Evolutionary conservation across 2,888 invertebrate species (phyloP).

Genomic region (Augiades crinisus): DNA sequence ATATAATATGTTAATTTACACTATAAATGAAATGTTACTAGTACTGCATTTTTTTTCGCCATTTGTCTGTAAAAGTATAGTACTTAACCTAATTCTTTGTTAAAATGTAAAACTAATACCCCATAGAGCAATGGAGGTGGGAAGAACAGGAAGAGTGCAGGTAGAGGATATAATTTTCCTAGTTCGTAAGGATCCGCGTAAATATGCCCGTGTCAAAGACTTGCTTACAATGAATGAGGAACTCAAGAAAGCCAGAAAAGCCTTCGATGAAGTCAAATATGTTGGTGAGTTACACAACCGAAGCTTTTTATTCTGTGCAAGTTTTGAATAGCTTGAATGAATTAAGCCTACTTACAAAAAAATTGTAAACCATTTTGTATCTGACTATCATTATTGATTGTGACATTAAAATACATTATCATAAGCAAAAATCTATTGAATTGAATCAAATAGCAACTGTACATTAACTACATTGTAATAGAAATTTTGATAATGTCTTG

Average conservation of each 20-base stretch:
- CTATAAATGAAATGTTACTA: too few species aligned
- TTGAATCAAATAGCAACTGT: too few species aligned
- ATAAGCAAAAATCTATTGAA: not conserved
- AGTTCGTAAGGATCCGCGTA: slow-evolving; percentile 97
- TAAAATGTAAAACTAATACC: too few species aligned
- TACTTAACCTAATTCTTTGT: too few species aligned
- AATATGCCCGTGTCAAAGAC: slow-evolving; percentile 98
- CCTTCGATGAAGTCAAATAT: slow-evolving; percentile 99
- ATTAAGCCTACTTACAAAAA: not conserved
- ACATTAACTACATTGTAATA: too few species aligned
- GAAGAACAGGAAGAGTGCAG: slow-evolving; percentile 96
- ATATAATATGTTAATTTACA: too few species aligned
- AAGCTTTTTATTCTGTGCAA: not conserved
- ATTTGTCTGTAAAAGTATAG: too few species aligned
- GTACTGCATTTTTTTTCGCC: too few species aligned
- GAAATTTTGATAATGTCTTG: too few species aligned
- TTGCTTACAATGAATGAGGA: slow-evolving; percentile 99
- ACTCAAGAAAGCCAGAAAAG: slow-evolving; percentile 98
- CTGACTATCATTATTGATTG: not conserved
- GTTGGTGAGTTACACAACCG: slow-evolving; percentile 84
- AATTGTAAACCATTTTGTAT: not conserved
- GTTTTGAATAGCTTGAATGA: not conserved
- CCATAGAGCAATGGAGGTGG: slow-evolving; percentile 96
- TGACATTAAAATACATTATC: not conserved
- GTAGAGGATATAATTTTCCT: slow-evolving; percentile 99